Percentiles rank a stretch among this genome's conserved stretches.
Evolutionary conservation across 2,888 invertebrate species (phyloP).

Genomic region (Megalurothrips usitatus): DNA sequence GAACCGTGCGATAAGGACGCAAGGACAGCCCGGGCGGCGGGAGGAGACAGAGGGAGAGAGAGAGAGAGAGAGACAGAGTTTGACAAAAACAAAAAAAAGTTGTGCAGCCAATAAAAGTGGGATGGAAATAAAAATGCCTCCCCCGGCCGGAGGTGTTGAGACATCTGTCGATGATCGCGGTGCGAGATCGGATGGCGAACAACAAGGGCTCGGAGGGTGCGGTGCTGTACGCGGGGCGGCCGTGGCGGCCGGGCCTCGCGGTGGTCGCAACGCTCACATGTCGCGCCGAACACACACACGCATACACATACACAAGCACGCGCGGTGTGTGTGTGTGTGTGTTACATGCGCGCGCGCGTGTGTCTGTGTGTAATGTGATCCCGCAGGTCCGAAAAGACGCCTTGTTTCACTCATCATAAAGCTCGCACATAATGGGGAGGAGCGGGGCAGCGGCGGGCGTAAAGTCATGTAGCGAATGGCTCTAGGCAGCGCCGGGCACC

Average conservation of each 20-base stretch:
- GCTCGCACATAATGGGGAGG: neutral
- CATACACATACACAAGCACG: neutral
- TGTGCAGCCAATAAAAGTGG: neutral
- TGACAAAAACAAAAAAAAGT: neutral
- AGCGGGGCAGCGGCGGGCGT: neutral
- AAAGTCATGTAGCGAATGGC: slow-evolving; percentile 9
- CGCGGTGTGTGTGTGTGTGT: neutral
- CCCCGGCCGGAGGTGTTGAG: too few relatives aligned
- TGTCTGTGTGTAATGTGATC: slow-evolving; percentile 12
- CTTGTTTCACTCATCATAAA: slow-evolving; percentile 22
- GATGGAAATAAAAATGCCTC: too few relatives aligned
- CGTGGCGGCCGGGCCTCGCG: too few relatives aligned
- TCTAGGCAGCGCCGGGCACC: neutral
- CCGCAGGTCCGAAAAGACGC: neutral
- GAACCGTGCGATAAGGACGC: neutral
- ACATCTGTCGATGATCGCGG: too few relatives aligned
- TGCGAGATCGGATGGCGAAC: too few relatives aligned
- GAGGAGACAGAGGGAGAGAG: too few relatives aligned
- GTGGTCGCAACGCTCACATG: too few relatives aligned
- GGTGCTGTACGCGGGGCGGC: too few relatives aligned
- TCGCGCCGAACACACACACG: too few relatives aligned
- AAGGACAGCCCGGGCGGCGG: too few relatives aligned
- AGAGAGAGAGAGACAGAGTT: neutral
- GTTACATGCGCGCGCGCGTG: neutral
- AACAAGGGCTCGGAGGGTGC: too few relatives aligned